These are phyloP conservation scores for Aleiodes testaceus DNA, from an alignment of 2,888 invertebrate species.

Conservation along the genomic window DNA sequence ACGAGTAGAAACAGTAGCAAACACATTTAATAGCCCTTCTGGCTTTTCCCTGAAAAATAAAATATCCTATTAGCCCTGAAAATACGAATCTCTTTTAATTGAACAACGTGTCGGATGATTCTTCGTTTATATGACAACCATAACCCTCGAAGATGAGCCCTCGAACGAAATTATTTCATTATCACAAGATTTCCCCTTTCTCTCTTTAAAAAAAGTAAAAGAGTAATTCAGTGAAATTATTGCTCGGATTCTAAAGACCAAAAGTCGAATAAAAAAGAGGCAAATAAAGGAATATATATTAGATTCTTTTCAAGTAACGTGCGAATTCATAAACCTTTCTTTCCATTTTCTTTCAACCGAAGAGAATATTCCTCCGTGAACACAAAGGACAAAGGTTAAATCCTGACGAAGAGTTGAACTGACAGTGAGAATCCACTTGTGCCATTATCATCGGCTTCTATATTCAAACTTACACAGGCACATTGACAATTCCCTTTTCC, in stretches of 20 bases:
- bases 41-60: slow-evolving; percentile 50
- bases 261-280: neutral
- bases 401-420: slow-evolving; percentile 40
- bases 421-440: slow-evolving; percentile 43
- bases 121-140: neutral
- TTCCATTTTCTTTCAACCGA: neutral
- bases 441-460: slow-evolving; percentile 30
- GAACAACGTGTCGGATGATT: too few relatives aligned
- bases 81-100: too few relatives aligned
- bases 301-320: slow-evolving; percentile 8
- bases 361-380: neutral
- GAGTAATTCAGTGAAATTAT: too few relatives aligned
- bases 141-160: slow-evolving; percentile 8
- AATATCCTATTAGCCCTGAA: slow-evolving; percentile 61
- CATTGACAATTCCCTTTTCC: too few relatives aligned
- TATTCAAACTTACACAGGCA: too few relatives aligned
- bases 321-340: neutral
- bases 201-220: neutral
- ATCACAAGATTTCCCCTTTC: slow-evolving; percentile 2
- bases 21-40: slow-evolving; percentile 54
- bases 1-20: slow-evolving; percentile 20
- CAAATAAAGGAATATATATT: slow-evolving; percentile 27
- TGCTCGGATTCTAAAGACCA: too few relatives aligned
- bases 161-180: neutral
- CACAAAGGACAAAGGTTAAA: slow-evolving; percentile 21